Base-by-base conservation (phyloP, 2,113 vertebrate species). In the Syrmaticus mikado region DNA sequence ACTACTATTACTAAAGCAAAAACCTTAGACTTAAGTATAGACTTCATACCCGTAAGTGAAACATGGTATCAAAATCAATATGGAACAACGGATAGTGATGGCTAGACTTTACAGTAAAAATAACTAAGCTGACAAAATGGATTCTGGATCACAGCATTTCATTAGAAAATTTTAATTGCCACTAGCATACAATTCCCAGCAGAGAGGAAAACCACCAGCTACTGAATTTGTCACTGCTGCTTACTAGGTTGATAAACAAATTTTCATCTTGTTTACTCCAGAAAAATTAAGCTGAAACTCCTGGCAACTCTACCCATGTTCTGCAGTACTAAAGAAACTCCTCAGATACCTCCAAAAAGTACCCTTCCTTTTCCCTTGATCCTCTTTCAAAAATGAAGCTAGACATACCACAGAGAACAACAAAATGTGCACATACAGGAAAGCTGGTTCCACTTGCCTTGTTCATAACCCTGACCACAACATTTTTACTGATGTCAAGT, bases 71-170 rank as follows among this genome's bases (percentile, higher is more conserved):
- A 67, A 55, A 58, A 78, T 17, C 27, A 40, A 68, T 41, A 58
- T 0, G 1, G 30, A 84, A 71, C 40, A 74, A 61, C 1, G n/a
- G 30, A 52, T 6, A 13, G 43, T 0, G 0, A 67, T 5, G 19
- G 61, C 32, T 74, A 64, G 82, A 67, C 10, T 53, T 86, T 21
- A 83, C 10, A 32, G 24, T 8, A 72, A 74, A 57, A 87, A 22
- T 21, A 67, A 66, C 20, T 53, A 53, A 7, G 12, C 12, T n/a
- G 41, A 58, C 55, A 78, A 78, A 55, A 32, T 5, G 0, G 65
- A 74, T 71, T 90, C 17, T 66, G 28, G 41, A 43, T 77, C 21
- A 21, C 41, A 73, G 34, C 7, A 45, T 19, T 45, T 85, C 2
- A 2, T 40, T 28, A 82, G 38, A 89, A 87, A 82, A 45, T 25